Percentiles rank a stretch among this genome's conserved stretches.
Evolutionary conservation across 2,888 invertebrate species (phyloP).

Genomic region (Opisthograptis luteolata): DNA sequence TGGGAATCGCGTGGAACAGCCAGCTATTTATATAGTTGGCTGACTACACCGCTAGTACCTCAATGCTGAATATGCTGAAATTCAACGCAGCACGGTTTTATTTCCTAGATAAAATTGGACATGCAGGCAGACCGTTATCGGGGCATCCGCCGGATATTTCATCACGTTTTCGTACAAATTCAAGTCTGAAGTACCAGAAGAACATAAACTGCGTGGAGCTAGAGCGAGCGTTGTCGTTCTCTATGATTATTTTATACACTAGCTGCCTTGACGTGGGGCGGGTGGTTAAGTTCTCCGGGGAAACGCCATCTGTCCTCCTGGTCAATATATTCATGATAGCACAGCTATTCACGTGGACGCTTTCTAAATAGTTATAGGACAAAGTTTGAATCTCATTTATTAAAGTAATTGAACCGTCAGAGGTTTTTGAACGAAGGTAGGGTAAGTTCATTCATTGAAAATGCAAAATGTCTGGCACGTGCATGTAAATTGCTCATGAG

Average conservation of each 20-base stretch:
- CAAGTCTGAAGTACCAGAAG: conserved; percentile 33
- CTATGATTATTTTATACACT: conserved; percentile 39
- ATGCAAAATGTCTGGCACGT: background rate
- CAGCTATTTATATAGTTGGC: no score
- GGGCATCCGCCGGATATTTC: conserved; percentile 9
- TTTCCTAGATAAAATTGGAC: conserved; percentile 7
- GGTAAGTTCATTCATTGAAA: conserved; percentile 1
- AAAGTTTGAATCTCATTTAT: conserved; percentile 22
- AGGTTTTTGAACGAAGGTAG: background rate
- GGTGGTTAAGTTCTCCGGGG: conserved; percentile 50
- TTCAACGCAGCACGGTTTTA: background rate
- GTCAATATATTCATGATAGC: conserved; percentile 40
- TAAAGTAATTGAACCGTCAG: background rate
- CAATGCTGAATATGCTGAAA: background rate
- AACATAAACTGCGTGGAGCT: conserved; percentile 37
- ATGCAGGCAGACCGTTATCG: background rate
- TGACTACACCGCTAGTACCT: no score
- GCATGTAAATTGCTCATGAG: no score
- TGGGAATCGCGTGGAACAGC: no score
- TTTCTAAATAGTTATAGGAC: conserved; percentile 9
- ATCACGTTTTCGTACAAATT: conserved; percentile 13
- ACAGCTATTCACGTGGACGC: conserved; percentile 8
- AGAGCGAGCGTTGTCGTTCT: conserved; percentile 14
- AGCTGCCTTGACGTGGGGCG: conserved; percentile 38
- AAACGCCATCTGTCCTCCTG: conserved; percentile 52